Conservation (phyloP, 2,888 invertebrate species). For the Mantis religiosa region DNA sequence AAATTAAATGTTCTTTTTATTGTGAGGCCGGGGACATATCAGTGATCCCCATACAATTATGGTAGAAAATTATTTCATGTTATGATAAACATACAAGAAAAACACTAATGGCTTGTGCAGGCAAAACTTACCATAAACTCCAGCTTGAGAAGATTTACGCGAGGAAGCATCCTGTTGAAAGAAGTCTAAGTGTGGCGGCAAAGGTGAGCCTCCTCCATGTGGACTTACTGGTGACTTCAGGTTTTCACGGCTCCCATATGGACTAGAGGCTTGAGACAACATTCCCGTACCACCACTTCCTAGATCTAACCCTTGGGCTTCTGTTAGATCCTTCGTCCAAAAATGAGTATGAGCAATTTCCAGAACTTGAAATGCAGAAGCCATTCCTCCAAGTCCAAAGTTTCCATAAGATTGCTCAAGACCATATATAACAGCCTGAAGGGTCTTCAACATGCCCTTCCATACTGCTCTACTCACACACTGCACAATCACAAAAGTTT, state of each 20-base stretch:
- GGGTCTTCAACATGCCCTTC: constrained; percentile 93
- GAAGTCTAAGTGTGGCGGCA: constrained; percentile 49
- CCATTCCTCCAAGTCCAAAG: constrained; percentile 95
- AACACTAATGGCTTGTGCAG: neutral
- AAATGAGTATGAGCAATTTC: constrained; percentile 99
- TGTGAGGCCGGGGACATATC: too few species aligned
- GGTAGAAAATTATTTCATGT: neutral
- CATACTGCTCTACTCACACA: constrained; percentile 85
- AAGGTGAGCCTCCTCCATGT: constrained; percentile 45
- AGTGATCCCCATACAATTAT: constrained; percentile 27
- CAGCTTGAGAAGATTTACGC: constrained; percentile 65
- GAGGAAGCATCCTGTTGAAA: constrained; percentile 47
- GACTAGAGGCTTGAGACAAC: constrained; percentile 57
- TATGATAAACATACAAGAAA: neutral
- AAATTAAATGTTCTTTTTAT: too few species aligned
- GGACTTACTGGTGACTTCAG: constrained; percentile 62
- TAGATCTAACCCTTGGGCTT: constrained; percentile 41
- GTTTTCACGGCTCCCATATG: constrained; percentile 65
- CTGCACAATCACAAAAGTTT: constrained; percentile 48
- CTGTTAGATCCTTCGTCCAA: constrained; percentile 82
- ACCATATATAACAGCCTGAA: constrained; percentile 85
- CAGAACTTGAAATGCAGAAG: constrained; percentile 91
- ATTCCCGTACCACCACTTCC: constrained; percentile 46
- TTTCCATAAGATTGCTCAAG: constrained; percentile 88
- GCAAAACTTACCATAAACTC: constrained; percentile 43